Percentiles rank a stretch among this genome's conserved stretches.
Conservation (phyloP, 2,797 vertebrate species). For the Myotis daubentonii region DNA sequence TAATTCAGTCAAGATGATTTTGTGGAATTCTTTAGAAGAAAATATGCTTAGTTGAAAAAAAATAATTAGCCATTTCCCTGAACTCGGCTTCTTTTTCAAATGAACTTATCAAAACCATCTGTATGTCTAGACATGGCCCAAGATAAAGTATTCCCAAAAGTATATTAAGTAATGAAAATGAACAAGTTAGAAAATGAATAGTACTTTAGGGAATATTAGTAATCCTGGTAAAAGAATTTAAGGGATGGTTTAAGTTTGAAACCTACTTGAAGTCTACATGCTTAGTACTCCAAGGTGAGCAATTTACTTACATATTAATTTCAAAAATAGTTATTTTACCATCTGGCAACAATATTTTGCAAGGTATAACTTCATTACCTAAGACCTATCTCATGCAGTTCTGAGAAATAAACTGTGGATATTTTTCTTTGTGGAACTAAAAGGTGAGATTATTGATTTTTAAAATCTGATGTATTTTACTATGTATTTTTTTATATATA, state of each 20-base stretch:
- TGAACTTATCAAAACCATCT: conserved; percentile 72
- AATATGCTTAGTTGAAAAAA: conserved; percentile 52
- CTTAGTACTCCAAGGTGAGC: conserved; percentile 25
- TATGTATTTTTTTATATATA: not conserved
- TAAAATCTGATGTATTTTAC: not conserved
- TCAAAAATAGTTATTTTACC: conserved; percentile 45
- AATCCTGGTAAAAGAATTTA: conserved; percentile 57
- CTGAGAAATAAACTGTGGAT: not conserved
- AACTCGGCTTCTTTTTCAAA: conserved; percentile 58
- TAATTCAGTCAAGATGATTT: conserved; percentile 40
- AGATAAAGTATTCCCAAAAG: conserved; percentile 54
- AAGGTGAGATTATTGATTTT: not conserved
- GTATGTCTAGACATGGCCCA: conserved; percentile 67
- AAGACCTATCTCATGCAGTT: conserved; percentile 2
- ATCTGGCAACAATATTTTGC: conserved; percentile 28
- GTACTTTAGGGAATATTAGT: conserved; percentile 36
- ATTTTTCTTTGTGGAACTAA: conserved; percentile 9
- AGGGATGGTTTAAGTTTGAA: conserved; percentile 51
- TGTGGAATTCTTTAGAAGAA: conserved; percentile 51
- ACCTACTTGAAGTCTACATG: conserved; percentile 8
- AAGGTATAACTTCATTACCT: conserved; percentile 18
- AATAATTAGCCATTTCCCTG: conserved; percentile 59
- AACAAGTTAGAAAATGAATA: conserved; percentile 64
- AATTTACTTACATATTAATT: conserved; percentile 65
- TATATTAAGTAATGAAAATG: conserved; percentile 60